A percentile compares a stretch with the other conserved stretches of the same genome.
phyloP scores from a whole-genome alignment of 2,797 vertebrate genomes.

The Babyrousa celebensis region DNA sequence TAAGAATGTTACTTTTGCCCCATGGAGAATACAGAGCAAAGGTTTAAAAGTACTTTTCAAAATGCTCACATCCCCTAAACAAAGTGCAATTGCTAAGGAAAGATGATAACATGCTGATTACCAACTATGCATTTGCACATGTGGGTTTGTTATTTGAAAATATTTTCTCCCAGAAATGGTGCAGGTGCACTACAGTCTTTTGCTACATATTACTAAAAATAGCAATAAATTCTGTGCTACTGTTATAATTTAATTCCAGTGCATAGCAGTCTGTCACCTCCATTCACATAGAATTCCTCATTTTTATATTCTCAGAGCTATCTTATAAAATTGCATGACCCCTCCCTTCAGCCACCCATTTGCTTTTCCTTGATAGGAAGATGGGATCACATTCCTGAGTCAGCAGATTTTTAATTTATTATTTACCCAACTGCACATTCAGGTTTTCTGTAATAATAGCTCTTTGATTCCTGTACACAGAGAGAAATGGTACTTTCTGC shows the following conservation, averaged over 20 bases:
- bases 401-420: conserved; percentile 87
- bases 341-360: conserved; percentile 69
- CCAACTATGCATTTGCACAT: neutral
- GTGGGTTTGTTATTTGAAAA: conserved; percentile 24
- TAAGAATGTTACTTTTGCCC: conserved; percentile 81
- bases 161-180: conserved; percentile 72
- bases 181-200: conserved; percentile 61
- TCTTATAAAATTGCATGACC: conserved; percentile 68
- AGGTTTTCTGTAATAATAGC: conserved; percentile 59
- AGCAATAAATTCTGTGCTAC: conserved; percentile 80
- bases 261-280: conserved; percentile 79
- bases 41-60: conserved; percentile 31
- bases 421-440: conserved; percentile 72
- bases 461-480: conserved; percentile 9
- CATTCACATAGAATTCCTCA: conserved; percentile 78
- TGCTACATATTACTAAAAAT: conserved; percentile 83
- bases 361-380: conserved; percentile 85
- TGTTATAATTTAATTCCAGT: conserved; percentile 89
- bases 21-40: neutral
- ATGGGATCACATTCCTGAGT: conserved; percentile 84
- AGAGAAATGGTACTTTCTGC: conserved; percentile 33
- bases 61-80: conserved; percentile 45
- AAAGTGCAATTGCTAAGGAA: neutral
- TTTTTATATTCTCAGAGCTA: conserved; percentile 85
- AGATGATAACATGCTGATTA: conserved; percentile 64